Evolutionary conservation across 2,888 invertebrate species (phyloP), one percentile per base, ranked within the genome.

Genomic region (Epinotia nisella): DNA sequence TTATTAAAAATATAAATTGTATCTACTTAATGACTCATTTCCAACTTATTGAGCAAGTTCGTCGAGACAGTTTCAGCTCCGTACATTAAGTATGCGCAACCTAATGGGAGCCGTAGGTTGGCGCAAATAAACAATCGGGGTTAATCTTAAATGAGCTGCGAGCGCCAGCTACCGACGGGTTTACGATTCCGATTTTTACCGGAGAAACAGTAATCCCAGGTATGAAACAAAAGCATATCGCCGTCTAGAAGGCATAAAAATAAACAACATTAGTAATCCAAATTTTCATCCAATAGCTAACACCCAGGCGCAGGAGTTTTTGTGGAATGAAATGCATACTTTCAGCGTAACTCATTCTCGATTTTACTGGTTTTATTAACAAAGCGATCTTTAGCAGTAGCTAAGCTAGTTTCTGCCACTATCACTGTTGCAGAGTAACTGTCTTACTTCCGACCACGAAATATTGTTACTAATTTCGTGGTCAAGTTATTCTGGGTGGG

Each of bases 101-200:
- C 60, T 72, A 72, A 72, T 72, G 69, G 68, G 35, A 49, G 74
- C 62, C 75, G 64, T 55, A 60, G 72, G 65, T 64, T 64, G 56
- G 71, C 58, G 55, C 45, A 64, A 71, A 70, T 60, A 74, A 76
- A 76, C 77, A 77, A 79, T 77, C 75, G 60, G 61, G 75, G 62
- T 80, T 78, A 79, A 80, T 79, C 76, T 79, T 80, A 76, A 78
- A 78, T 76, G 78, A 78, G 76, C 58, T 59, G 65, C 39, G 41
- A 66, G 55, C 62, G n/a, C 56, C 39, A 67, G 60, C 67, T 21
- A 45, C 56, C 35, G 70, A 17, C 60, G 17, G 41, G 55, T 68
- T 45, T 56, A 49, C 67, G 67, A 68, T 60, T 56, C 24, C 5
- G 56, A 72, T 21, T 55, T 60, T 55, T 49, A 41, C 41, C 39